phyloP scores from a whole-genome alignment of 1,140 invertebrate species.

The Mactra quadrangularis region DNA sequence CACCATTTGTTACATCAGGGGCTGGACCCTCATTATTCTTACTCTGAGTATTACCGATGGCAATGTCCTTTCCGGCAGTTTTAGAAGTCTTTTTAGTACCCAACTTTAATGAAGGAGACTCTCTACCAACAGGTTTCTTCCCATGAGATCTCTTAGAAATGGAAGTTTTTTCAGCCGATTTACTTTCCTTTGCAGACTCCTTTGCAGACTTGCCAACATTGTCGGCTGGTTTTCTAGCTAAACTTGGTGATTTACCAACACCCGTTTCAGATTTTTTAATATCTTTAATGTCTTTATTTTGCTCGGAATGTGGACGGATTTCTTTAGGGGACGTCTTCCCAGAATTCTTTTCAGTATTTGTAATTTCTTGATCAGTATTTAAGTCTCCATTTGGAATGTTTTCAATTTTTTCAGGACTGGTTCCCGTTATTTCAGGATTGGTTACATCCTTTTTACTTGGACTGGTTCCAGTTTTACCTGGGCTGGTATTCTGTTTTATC shows the following conservation, averaged over 20 bases:
- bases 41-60: not conserved
- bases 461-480: conserved; percentile 6
- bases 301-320: conserved; percentile 68
- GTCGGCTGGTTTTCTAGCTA: not conserved
- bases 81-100: not conserved
- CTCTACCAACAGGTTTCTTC: not conserved
- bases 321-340: conserved; percentile 80
- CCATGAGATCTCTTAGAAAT: not conserved
- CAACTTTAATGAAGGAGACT: not conserved
- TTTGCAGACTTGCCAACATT: not conserved
- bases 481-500: not conserved
- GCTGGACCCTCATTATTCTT: not conserved
- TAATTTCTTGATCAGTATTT: not conserved
- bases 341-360: conserved; percentile 64
- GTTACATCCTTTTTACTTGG: not conserved
- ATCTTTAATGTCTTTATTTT: conserved; percentile 13
- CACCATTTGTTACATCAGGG: not conserved
- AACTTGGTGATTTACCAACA: conserved; percentile 3
- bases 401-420: conserved; percentile 21
- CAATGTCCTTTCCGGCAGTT: not conserved
- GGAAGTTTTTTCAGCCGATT: not conserved
- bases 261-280: not conserved
- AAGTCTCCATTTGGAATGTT: conserved; percentile 34
- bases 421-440: conserved; percentile 7
- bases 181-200: not conserved